Base-by-base conservation (phyloP, 2,888 invertebrate genomes). In the Drosophila borborema region DNA sequence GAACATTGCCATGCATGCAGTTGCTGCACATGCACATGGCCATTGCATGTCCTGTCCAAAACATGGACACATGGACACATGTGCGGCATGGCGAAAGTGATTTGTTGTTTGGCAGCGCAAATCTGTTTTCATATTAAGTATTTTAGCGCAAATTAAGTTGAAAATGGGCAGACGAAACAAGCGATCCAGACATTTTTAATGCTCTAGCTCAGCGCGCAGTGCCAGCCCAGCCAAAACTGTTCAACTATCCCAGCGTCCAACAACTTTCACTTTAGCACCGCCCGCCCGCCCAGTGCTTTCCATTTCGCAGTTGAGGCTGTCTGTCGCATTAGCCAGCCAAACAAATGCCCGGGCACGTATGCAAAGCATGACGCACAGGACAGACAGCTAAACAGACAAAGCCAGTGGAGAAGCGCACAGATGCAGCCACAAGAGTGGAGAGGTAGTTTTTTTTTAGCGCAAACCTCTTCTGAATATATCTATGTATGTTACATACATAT, bases 51-150 rank as follows among this genome's bases (percentile, higher is more conserved):
- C 45, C 45, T 58, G 56, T 40, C 20, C 43, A 58, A 31, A 18
- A 34, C 56, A 58, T 58, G 75, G 64, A 51, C 71, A 62, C 71
- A n/a, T n/a, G n/a, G n/a, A n/a, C n/a, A 62, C 73, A 60, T 79
- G 77, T 82, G 86, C 70, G 67, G 72, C 81, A 74, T 62, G 86
- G 82, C 81, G 86, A 86, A 86, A 86, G 86, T 86, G 86, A 86
- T 86, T 86, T 86, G 86, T 86, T 86, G 81, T 77, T 75, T 71
- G 90, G 89, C 89, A 90, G 84, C 79, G 77, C 74, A 86, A 90
- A 90, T 86, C 86, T 90, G 88, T 86, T 87, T 86, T 81, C 82
- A 69, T 81, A 88, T 86, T 87, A 87, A 85, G 85, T 85, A 87
- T 85, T 85, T 85, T 85, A 82, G 85, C 85, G 81, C 78, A 85